These are phyloP conservation scores for Arothron firmamentum DNA, from an alignment of 2,113 vertebrate genomes.

Conservation along the genomic window DNA sequence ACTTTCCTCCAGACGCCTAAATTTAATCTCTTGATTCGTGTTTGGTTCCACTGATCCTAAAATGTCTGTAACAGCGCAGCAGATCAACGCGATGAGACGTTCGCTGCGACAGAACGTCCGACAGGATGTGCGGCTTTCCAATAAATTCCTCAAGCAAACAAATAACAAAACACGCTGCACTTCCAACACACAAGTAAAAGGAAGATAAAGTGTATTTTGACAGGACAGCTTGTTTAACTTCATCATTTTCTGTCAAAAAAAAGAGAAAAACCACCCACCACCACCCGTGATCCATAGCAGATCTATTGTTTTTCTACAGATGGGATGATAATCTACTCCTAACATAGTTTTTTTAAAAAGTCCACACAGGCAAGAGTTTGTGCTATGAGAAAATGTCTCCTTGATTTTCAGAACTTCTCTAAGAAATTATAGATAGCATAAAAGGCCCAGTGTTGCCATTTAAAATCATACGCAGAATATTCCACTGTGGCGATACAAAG, in stretches of 20 bases:
- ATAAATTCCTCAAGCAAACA: constrained; percentile 55
- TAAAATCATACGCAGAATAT: constrained; percentile 33
- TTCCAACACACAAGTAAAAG: constrained; percentile 36
- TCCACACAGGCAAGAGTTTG: constrained; percentile 36
- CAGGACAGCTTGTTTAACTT: constrained; percentile 62
- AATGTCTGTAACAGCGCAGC: constrained; percentile 38
- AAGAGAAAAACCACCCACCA: constrained; percentile 29
- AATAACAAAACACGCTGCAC: constrained; percentile 58
- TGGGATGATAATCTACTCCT: constrained; percentile 51
- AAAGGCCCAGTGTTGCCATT: constrained; percentile 18
- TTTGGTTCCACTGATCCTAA: constrained; percentile 37
- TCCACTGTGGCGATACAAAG: constrained; percentile 32
- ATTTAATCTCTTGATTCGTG: constrained; percentile 27
- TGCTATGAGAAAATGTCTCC: constrained; percentile 9
- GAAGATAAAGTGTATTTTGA: constrained; percentile 50
- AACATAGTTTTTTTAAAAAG: constrained; percentile 37
- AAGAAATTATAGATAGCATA: background rate
- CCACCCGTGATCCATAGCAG: constrained; percentile 50
- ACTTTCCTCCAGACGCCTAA: constrained; percentile 18
- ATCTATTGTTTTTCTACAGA: constrained; percentile 54
- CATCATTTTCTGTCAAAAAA: constrained; percentile 54
- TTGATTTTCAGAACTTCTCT: constrained; percentile 23
- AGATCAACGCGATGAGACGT: constrained; percentile 48
- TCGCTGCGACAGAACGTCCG: constrained; percentile 47
- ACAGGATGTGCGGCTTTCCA: constrained; percentile 57